Evolutionary conservation across 1,140 invertebrate genomes (phyloP).

Genomic region (Pachyrhynchus sulphureomaculatus): DNA sequence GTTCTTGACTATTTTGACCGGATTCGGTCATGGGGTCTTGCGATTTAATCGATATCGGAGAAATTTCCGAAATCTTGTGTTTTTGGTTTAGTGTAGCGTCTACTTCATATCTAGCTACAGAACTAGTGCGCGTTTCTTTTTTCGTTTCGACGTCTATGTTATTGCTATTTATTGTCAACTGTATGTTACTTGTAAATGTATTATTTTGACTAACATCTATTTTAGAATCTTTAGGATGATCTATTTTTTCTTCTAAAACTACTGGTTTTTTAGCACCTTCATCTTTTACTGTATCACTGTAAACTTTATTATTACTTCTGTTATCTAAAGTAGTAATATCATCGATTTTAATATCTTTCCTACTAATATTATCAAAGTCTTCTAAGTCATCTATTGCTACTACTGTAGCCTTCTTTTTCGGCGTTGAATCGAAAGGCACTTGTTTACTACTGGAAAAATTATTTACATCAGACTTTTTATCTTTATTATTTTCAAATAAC

Average conservation of each 20-base stretch:
- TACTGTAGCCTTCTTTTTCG: constrained; percentile 14
- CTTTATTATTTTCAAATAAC: constrained; percentile 43
- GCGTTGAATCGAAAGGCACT: constrained; percentile 26
- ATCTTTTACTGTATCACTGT: neutral
- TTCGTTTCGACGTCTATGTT: neutral
- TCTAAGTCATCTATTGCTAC: constrained; percentile 32
- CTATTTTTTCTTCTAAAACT: neutral
- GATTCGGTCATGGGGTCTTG: neutral
- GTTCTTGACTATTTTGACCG: neutral
- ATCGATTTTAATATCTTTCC: constrained; percentile 15
- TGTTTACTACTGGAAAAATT: constrained; percentile 21
- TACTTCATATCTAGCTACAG: too few relatives aligned
- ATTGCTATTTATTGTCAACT: too few relatives aligned
- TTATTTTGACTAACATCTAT: too few relatives aligned
- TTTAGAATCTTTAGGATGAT: neutral
- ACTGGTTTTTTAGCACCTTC: neutral
- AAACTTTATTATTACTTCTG: neutral
- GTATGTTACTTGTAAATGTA: too few relatives aligned
- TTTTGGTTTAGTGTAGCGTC: too few relatives aligned
- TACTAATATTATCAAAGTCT: constrained; percentile 29
- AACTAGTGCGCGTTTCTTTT: neutral
- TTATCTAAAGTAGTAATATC: neutral
- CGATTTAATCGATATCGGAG: too few relatives aligned
- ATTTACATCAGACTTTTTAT: constrained; percentile 41
- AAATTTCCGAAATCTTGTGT: too few relatives aligned